A percentile compares a stretch with the other conserved stretches of the same genome.
phyloP scores from a whole-genome alignment of 2,113 vertebrate genomes.

The Pomatorhinus ruficollis region DNA sequence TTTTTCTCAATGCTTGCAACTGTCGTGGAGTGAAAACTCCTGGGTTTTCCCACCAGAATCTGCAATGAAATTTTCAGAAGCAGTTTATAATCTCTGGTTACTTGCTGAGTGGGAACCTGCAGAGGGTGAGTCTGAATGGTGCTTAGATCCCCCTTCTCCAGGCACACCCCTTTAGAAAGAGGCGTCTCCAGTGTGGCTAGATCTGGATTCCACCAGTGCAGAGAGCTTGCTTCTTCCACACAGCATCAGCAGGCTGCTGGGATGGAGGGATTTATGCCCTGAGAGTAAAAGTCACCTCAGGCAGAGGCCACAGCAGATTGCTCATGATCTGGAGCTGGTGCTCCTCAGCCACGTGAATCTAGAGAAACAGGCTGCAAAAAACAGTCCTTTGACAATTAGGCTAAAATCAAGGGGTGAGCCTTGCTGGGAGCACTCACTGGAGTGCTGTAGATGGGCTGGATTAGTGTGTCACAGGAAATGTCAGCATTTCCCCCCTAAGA shows the following conservation, averaged over 20 bases:
- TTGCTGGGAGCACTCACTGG: not conserved
- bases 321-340: not conserved
- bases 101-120: not conserved
- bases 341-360: not conserved
- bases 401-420: not conserved
- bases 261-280: not conserved
- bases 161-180: not conserved
- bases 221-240: not conserved
- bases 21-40: constrained; percentile 82
- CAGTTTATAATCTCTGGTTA: not conserved
- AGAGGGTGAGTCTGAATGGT: not conserved
- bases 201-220: not conserved
- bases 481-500: not conserved
- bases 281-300: not conserved
- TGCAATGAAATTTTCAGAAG: constrained; percentile 30
- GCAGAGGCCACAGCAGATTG: not conserved
- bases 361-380: not conserved
- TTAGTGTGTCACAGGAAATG: not conserved
- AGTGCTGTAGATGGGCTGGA: not conserved
- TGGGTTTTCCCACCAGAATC: constrained; percentile 88
- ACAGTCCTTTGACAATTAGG: not conserved
- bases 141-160: not conserved
- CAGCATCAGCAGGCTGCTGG: not conserved
- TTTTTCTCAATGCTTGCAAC: constrained; percentile 58
- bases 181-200: not conserved